Conservation (phyloP, 2,888 invertebrate species). For the Zygothrica quintamaculata region DNA sequence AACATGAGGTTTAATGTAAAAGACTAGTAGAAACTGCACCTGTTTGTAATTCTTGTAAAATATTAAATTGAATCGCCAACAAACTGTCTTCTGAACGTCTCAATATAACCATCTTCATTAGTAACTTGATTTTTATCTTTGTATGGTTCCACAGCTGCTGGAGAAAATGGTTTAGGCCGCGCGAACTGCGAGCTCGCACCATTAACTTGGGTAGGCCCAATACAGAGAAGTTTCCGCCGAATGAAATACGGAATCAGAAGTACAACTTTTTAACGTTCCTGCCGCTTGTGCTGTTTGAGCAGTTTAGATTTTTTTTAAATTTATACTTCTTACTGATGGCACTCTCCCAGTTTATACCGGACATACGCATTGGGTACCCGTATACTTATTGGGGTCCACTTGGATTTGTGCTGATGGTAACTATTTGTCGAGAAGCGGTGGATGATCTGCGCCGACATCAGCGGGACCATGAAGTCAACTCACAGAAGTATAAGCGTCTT, state of each 20-base stretch:
- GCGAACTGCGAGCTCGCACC: constrained; percentile 90
- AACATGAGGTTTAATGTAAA: no score
- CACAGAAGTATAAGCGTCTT: constrained; percentile 95
- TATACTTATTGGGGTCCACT: constrained; percentile 99
- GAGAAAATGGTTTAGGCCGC: constrained; percentile 89
- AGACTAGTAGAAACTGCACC: no score
- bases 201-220: constrained; percentile 91
- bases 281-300: constrained; percentile 97
- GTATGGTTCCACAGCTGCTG: constrained; percentile 88
- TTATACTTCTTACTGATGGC: constrained; percentile 99
- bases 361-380: constrained; percentile 97
- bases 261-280: constrained; percentile 96
- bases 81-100: neutral
- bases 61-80: neutral
- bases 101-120: neutral
- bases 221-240: constrained; percentile 94
- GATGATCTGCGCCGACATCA: constrained; percentile 97
- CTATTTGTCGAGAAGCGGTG: constrained; percentile 97
- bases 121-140: constrained; percentile 4
- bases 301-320: constrained; percentile 99
- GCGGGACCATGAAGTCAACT: constrained; percentile 98
- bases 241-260: constrained; percentile 99
- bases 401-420: constrained; percentile 97
- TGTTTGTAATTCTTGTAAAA: constrained; percentile 7
- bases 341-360: constrained; percentile 98